Percentiles rank a stretch among this genome's conserved stretches.
These are phyloP conservation scores for Patagioenas fasciata DNA, from an alignment of 2,113 vertebrate species.

Conservation along the genomic window DNA sequence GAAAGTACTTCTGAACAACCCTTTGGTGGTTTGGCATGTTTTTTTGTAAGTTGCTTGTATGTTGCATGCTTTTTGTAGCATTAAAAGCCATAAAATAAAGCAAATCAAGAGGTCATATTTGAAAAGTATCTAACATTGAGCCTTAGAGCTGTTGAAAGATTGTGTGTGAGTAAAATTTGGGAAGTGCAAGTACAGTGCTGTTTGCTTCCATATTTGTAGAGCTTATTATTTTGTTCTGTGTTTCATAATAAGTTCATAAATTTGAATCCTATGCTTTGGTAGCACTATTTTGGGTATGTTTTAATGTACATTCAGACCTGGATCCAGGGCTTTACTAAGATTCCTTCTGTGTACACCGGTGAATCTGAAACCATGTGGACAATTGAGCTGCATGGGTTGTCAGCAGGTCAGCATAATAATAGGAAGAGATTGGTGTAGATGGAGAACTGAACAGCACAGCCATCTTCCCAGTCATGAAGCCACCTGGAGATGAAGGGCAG, in stretches of 20 bases:
- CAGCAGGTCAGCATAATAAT: neutral
- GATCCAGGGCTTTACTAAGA: neutral
- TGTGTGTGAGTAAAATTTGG: neutral
- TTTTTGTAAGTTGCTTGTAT: neutral
- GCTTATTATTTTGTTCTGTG: neutral
- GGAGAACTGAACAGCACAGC: neutral
- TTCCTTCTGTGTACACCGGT: neutral
- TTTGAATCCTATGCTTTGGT: neutral
- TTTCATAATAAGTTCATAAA: accelerated
- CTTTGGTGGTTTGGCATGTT: neutral
- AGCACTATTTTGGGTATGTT: neutral
- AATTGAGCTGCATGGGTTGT: accelerated
- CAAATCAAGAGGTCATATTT: neutral
- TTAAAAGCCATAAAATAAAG: neutral
- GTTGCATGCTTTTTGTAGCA: neutral
- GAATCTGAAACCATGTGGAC: neutral
- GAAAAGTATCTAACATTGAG: neutral
- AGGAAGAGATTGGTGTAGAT: neutral
- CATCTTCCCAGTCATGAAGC: neutral
- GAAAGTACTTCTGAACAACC: neutral
- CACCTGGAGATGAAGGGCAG: neutral
- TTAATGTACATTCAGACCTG: neutral
- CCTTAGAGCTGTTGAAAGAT: neutral
- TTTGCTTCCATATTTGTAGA: neutral
- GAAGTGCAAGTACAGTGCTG: neutral